Evolutionary conservation across 2,113 vertebrate genomes (phyloP), one percentile per base, ranked within the genome.

Genomic region (Hylia prasina): DNA sequence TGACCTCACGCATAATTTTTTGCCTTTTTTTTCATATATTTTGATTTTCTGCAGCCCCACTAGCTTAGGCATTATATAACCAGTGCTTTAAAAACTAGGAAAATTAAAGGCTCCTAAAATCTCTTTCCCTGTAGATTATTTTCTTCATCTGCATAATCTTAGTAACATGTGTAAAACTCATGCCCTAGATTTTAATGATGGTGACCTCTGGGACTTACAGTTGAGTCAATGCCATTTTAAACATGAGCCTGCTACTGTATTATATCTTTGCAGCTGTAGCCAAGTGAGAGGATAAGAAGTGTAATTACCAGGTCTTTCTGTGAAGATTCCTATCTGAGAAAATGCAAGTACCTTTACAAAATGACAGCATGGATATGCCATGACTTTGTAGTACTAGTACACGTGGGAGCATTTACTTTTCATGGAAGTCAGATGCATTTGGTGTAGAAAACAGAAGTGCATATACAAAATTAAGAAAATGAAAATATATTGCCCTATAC

Each of bases 101-200:
- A 83, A 95, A 94, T 94, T 91, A 89, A 58, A 87, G 12, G 51
- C 79, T 89, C 57, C 91, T 63, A 63, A 90, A 95, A 94, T 81
- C 76, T 82, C 82, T 60, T 90, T 86, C 60, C 44, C 64, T 90
- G 48, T 64, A 92, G 76, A 90, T 92, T 96, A 92, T 96, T 96
- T 92, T 92, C 82, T 89, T 96, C 93, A 90, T 96, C 83, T 90
- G 51, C 69, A 56, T 71, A 56, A 83, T 96, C 93, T 92, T 79
- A 83, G 72, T 75, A 90, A 90, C 71, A 87, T 18, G 31, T 64
- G 40, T 94, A 96, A 94, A 95, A 94, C 72, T 95, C 64, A 24
- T 89, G 92, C 44, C 85, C 94, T 68, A 90, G 85, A 94, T 95
- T 96, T 96, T 94, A 95, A 92, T 57, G 72, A 89, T 39, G 44